Conservation (phyloP, 37 sponge, comb jelly and placozoan genomes). For the Aplysina aerophoba region DNA sequence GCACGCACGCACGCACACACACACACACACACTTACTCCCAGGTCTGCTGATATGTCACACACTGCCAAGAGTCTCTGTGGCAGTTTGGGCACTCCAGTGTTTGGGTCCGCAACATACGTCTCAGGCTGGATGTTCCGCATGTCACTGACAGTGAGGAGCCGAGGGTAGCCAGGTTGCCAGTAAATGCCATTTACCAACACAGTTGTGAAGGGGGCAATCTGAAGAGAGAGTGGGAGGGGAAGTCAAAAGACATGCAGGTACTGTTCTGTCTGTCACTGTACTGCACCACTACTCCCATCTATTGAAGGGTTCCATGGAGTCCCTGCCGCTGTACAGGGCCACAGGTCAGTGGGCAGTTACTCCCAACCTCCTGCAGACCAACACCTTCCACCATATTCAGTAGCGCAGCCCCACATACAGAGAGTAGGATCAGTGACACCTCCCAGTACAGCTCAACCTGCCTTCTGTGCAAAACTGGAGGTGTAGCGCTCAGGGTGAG, state of each 20-base stretch:
- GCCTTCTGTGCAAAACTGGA: constrained; percentile 72
- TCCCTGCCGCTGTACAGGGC: no score
- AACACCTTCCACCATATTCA: no score
- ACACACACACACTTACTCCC: constrained; percentile 43
- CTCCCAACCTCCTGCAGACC: no score
- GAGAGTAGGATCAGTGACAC: not conserved
- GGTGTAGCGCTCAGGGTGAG: constrained; percentile 57
- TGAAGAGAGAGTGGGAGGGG: constrained; percentile 2
- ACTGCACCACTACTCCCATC: no score
- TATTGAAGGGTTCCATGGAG: no score
- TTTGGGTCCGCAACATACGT: constrained; percentile 34
- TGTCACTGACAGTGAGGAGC: constrained; percentile 72
- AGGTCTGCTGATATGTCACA: constrained; percentile 86
- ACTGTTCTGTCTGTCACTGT: no score
- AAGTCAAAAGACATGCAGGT: not conserved
- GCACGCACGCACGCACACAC: not conserved
- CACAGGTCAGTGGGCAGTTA: no score
- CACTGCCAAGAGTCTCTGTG: constrained; percentile 91
- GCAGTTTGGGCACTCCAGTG: constrained; percentile 72
- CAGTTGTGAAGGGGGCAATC: constrained; percentile 91
- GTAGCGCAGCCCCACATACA: not conserved
- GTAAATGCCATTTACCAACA: constrained; percentile 93
- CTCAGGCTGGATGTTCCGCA: constrained; percentile 44
- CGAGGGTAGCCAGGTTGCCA: constrained; percentile 87
- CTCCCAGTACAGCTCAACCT: not conserved